These are phyloP conservation scores for Arvicanthis niloticus DNA, from an alignment of 2,113 vertebrate species.

Conservation along the genomic window DNA sequence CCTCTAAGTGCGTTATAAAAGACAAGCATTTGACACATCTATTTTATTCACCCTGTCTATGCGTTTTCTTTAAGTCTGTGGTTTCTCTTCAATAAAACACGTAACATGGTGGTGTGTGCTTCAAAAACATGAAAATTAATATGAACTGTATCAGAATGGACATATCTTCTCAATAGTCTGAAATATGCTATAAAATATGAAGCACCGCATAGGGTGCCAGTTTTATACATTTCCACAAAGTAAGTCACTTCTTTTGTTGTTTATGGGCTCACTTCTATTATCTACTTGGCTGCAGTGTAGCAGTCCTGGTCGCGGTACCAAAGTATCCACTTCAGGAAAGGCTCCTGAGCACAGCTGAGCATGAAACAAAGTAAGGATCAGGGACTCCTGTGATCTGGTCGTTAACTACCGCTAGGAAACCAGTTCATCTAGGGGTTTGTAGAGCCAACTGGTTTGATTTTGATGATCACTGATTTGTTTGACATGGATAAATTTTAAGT, in stretches of 20 bases:
- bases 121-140: background rate
- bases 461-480: background rate
- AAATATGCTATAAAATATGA: background rate
- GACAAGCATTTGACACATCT: background rate
- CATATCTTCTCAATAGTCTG: background rate
- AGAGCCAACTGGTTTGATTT: background rate
- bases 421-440: background rate
- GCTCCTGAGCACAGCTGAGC: background rate
- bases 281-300: background rate
- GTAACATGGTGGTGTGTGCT: background rate
- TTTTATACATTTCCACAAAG: background rate
- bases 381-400: no score
- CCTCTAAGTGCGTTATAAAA: background rate
- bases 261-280: background rate
- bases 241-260: background rate
- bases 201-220: no score
- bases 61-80: background rate
- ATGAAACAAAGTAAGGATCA: background rate
- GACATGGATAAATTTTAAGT: background rate
- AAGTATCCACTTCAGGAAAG: background rate
- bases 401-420: background rate
- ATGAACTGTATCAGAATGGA: background rate
- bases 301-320: accelerated
- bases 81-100: background rate
- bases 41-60: background rate